Evolutionary conservation across 2,113 vertebrate species (phyloP), one percentile per base, ranked within the genome.

Genomic region (Crocuta crocuta): DNA sequence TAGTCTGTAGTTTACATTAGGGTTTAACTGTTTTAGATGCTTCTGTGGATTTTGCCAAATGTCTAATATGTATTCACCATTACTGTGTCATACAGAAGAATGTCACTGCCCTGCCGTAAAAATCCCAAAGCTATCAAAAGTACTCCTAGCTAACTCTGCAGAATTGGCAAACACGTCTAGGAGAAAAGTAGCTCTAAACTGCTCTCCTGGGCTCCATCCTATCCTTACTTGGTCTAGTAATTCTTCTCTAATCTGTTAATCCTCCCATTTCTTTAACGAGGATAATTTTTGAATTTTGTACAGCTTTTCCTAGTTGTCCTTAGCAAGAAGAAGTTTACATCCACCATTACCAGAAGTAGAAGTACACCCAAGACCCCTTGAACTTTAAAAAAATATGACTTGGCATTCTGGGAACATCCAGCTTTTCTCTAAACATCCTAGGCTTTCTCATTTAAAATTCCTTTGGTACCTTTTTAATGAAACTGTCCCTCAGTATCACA

Each of bases 371-470:
- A 71, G n/a, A 81, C 35, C 35, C 33, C 73, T 73, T 65, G 55
- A 96, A 87, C n/a, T 39, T 39, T 39, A 80, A 73, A 93, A 93
- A 94, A 86, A 80, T 94, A 86, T 9, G 9, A 28, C 79, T 48
- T 39, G 45, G 2, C n/a, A 66, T 86, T 91, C 66, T 81, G 21
- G 35, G 45, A 91, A 80, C 74, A 91, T 87, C 16, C 48, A 82
- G 21, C 65, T 91, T 96, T 91, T 92, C 88, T 76, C 50, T 82
- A 82, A 70, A 43, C 19, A 70, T 82, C 48, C 61, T 76, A 33
- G 81, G 43, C 28, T 65, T 95, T 95, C 24, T 93, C 21, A 55
- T 95, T 84, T 80, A 92, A 92, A 88, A 76, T 92, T 39, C 45
- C 48, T 50, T 81, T 96, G 39, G 53, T 74, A 48, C 13, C 13